phyloP scores from a whole-genome alignment of 2,797 vertebrate species.

The Intellagama lesueurii region DNA sequence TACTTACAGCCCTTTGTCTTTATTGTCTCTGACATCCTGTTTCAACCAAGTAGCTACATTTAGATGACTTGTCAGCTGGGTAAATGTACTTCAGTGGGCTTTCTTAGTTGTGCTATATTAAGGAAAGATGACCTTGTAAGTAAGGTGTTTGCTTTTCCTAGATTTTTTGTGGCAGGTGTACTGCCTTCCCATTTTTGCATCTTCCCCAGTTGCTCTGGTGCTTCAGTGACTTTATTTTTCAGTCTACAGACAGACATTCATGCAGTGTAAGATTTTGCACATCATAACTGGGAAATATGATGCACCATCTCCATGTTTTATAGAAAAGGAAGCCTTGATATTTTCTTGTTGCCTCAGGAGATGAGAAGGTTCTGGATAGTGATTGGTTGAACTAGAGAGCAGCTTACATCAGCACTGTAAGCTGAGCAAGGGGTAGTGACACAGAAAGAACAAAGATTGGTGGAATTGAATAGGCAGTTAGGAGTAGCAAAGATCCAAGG shows the following conservation, averaged over 20 bases:
- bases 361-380: not conserved
- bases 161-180: not conserved
- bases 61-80: not conserved
- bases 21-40: not conserved
- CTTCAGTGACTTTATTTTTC: not conserved
- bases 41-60: not conserved
- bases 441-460: constrained; percentile 30
- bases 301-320: not conserved
- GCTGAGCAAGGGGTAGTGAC: constrained; percentile 4
- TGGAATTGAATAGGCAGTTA: not conserved
- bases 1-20: not conserved
- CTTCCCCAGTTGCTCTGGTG: not conserved
- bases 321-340: not conserved
- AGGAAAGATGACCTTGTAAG: not conserved
- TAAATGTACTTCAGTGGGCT: not conserved
- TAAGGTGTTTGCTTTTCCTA: not conserved
- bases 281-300: not conserved
- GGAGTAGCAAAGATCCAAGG: not conserved
- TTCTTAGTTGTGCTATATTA: not conserved
- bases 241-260: not conserved
- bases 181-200: not conserved
- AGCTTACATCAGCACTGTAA: not conserved
- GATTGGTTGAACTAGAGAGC: not conserved
- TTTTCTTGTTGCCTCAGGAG: not conserved
- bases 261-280: not conserved